Evolutionary conservation across 2,113 vertebrate genomes (phyloP).

Genomic region (Hystrix brachyura): DNA sequence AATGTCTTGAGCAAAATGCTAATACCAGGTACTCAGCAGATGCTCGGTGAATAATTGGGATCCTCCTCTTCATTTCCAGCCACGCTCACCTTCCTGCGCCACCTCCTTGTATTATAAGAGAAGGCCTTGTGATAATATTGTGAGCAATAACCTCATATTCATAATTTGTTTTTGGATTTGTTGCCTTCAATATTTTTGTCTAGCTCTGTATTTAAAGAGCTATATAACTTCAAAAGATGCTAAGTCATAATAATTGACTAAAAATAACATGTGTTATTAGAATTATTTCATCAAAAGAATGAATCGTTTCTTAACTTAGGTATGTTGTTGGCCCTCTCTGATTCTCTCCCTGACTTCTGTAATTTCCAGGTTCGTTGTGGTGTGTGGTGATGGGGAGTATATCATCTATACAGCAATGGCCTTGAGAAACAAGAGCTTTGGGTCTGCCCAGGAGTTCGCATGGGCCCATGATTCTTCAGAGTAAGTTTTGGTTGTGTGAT

Average conservation of each 20-base stretch:
- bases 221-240: slow-evolving; percentile 1
- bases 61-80: not conserved
- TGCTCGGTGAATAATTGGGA: not conserved
- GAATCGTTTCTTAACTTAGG: not conserved
- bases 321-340: not conserved
- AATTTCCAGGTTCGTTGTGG: slow-evolving; percentile 94
- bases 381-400: slow-evolving; percentile 99
- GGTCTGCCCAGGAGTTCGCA: slow-evolving; percentile 98
- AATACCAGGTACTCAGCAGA: not conserved
- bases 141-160: not conserved
- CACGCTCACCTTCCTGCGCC: not conserved
- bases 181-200: slow-evolving; percentile 44
- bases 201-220: slow-evolving; percentile 46
- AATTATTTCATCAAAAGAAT: slow-evolving; percentile 35
- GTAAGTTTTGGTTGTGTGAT: slow-evolving; percentile 88
- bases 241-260: not conserved
- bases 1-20: not conserved
- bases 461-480: slow-evolving; percentile 99
- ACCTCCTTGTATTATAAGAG: not conserved
- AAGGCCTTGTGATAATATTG: not conserved
- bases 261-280: slow-evolving; percentile 30
- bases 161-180: slow-evolving; percentile 49
- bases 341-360: not conserved
- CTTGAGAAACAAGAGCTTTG: slow-evolving; percentile 99
- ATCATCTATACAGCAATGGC: slow-evolving; percentile 99